Percentiles rank a stretch among this genome's conserved stretches.
These are phyloP conservation scores for Euphydryas editha DNA, from an alignment of 2,888 invertebrate species.

Conservation along the genomic window DNA sequence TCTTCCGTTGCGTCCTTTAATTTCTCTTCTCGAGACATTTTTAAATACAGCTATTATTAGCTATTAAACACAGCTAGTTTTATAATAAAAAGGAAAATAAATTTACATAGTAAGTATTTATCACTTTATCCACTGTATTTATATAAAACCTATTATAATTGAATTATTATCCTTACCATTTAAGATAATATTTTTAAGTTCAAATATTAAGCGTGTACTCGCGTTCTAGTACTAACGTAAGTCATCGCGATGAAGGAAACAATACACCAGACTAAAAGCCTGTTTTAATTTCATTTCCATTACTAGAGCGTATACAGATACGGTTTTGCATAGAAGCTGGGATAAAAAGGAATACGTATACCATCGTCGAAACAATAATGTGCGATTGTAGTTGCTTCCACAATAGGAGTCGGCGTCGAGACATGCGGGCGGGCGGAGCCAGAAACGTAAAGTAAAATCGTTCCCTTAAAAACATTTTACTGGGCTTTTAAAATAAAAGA, in stretches of 20 bases:
- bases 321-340: conserved; percentile 70
- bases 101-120: too few species aligned
- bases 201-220: not conserved
- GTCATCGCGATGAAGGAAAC: conserved; percentile 47
- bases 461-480: conserved; percentile 82
- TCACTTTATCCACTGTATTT: too few species aligned
- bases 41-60: too few species aligned
- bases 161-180: too few species aligned
- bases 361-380: conserved; percentile 77
- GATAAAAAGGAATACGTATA: conserved; percentile 74
- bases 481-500: conserved; percentile 74
- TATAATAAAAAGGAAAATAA: too few species aligned
- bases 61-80: too few species aligned
- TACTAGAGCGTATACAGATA: conserved; percentile 74
- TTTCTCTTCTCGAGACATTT: too few species aligned
- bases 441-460: conserved; percentile 75
- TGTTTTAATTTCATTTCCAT: conserved; percentile 78
- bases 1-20: too few species aligned
- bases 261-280: conserved; percentile 67
- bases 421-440: conserved; percentile 65
- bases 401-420: conserved; percentile 68
- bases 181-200: not conserved
- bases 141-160: not conserved
- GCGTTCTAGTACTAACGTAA: conserved; percentile 26
- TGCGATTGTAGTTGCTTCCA: conserved; percentile 77